Evolutionary conservation across 2,888 invertebrate species (phyloP), one percentile per base, ranked within the genome.

Genomic region (Gisinianus flammeolus): DNA sequence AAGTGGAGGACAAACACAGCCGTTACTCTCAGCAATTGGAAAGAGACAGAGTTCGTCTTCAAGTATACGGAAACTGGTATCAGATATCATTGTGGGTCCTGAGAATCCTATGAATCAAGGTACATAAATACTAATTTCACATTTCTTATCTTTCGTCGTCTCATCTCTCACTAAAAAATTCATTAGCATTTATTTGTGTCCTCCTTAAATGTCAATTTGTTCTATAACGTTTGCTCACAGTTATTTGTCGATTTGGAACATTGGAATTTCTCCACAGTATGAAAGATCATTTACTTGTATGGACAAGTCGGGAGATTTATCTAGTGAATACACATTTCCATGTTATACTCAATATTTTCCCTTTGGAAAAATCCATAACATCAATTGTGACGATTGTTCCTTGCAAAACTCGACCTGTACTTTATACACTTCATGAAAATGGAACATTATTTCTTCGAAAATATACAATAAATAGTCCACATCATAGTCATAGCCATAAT

Each of bases 21-120:
- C 30, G 8, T 35, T n/a, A 10, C 24, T 68, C 19, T 68, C 68
- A 10, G n/a, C 52, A 24, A 56, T 74, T 19, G 78, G 77, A 19
- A 80, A 80, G 58, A 31, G 74, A 24, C 79, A 76, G 31, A 78
- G 73, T 24, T 70, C 79, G 0, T 80, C 82, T 0, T 79, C 83
- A 12, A 79, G 81, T 22, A 83, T 84, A 70, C 76, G 84, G 26
- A 80, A 83, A 66, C 77, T 84, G 22, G 83, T 84, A 8, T 82
- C 83, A 0, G 84, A 84, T 58, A 84, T 84, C n/a, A 83, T 84
- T 62, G 84, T 83, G 1, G 84, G 83, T 2, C 75, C 83, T 5
- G 83, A 83, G 44, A 81, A 75, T 24, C 54, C 80, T 10, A 28
- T 79, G 19, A 80, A 74, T 67, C 78, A 78, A 52, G n/a, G n/a